Conservation (phyloP, 23 tunicate species). For the Ciona savignyi region DNA sequence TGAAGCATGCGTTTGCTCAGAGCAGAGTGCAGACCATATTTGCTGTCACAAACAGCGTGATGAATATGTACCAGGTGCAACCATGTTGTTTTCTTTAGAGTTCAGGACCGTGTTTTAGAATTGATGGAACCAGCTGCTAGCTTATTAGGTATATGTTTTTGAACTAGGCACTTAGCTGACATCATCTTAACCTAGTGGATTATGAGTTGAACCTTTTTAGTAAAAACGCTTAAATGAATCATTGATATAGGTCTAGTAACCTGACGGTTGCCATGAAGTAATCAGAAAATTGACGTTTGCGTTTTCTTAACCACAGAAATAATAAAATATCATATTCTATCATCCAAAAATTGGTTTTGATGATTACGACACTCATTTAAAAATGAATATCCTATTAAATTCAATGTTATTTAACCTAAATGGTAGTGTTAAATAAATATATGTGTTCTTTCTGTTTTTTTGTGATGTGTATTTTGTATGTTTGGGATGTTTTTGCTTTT, state of each 20-base stretch:
- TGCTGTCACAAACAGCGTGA: conserved; percentile 57
- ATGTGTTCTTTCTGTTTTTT: no score
- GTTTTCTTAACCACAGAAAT: no score
- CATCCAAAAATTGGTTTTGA: no score
- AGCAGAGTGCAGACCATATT: conserved; percentile 49
- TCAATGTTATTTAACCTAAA: no score
- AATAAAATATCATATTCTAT: no score
- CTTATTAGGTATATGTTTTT: background rate
- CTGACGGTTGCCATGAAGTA: no score
- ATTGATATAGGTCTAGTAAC: no score
- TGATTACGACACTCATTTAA: no score
- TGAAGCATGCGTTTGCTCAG: conserved; percentile 25
- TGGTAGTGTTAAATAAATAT: no score
- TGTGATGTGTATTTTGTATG: no score
- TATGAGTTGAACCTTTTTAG: background rate
- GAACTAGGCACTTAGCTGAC: background rate
- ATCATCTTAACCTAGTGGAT: background rate
- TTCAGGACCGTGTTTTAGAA: background rate
- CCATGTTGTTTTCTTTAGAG: background rate
- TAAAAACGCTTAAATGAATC: background rate
- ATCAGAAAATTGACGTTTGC: no score
- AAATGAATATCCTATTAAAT: no score
- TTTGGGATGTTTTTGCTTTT: background rate
- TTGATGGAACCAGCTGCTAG: background rate
- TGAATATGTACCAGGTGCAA: conserved; percentile 32